Evolutionary conservation across 2,888 invertebrate genomes (phyloP).

Genomic region (Nebria salina): DNA sequence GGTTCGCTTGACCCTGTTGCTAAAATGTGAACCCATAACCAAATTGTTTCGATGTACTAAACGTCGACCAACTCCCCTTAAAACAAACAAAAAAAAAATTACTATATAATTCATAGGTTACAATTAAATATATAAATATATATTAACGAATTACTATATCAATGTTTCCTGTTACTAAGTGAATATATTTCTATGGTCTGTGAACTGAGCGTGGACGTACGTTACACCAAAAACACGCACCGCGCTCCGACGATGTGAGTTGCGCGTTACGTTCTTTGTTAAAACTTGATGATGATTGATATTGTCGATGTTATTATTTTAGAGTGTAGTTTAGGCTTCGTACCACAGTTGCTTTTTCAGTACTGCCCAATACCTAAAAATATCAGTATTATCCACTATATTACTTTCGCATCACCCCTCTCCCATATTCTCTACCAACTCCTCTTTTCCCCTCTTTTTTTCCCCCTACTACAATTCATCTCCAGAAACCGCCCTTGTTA

Average conservation of each 20-base stretch:
- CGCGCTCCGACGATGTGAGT: slow-evolving; percentile 59
- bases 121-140: slow-evolving; percentile 44
- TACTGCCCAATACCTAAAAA: no score
- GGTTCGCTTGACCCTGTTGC: slow-evolving; percentile 12
- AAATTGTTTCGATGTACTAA: slow-evolving; percentile 30
- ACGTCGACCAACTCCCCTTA: background rate
- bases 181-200: slow-evolving; percentile 59
- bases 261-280: slow-evolving; percentile 63
- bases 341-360: background rate
- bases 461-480: no score
- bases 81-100: slow-evolving; percentile 34
- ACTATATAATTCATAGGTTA: slow-evolving; percentile 35
- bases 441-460: no score
- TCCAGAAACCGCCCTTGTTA: no score
- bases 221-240: slow-evolving; percentile 47
- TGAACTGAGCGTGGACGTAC: slow-evolving; percentile 50
- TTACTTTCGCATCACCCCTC: no score
- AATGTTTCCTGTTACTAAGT: slow-evolving; percentile 65
- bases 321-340: background rate
- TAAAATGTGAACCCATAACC: slow-evolving; percentile 23
- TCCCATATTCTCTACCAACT: no score
- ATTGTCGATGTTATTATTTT: slow-evolving; percentile 51
- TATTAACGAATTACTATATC: slow-evolving; percentile 58
- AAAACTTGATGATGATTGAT: slow-evolving; percentile 57
- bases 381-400: no score